Evolutionary conservation across 2,888 invertebrate species (phyloP).

Genomic region (Reticulitermes lucifugus): DNA sequence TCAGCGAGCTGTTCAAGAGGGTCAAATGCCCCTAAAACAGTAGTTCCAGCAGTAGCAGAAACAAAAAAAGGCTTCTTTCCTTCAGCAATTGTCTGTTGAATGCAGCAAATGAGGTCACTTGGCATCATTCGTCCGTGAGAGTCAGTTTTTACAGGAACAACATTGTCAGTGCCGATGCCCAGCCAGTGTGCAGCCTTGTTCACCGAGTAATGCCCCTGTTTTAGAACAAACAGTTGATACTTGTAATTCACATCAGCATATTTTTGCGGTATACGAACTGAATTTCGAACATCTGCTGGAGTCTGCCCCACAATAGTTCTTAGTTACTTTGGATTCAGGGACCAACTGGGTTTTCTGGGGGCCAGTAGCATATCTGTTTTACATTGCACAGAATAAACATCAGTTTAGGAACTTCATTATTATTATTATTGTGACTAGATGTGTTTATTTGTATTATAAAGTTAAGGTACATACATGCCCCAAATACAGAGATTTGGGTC

Average conservation of each 20-base stretch:
- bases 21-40: constrained; percentile 87
- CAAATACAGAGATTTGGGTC: too few relatives aligned
- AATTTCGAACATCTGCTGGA: too few relatives aligned
- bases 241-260: neutral
- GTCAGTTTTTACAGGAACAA: constrained; percentile 75
- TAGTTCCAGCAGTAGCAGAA: constrained; percentile 83
- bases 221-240: neutral
- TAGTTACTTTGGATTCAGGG: too few relatives aligned
- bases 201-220: constrained; percentile 83
- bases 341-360: too few relatives aligned
- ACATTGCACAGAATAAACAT: too few relatives aligned
- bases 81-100: constrained; percentile 64
- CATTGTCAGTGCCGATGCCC: constrained; percentile 84
- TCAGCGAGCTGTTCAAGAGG: constrained; percentile 75
- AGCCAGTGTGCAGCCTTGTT: constrained; percentile 85
- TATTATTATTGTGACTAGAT: too few relatives aligned
- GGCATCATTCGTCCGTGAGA: constrained; percentile 75
- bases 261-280: neutral
- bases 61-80: constrained; percentile 76
- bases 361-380: too few relatives aligned
- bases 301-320: too few relatives aligned
- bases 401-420: too few relatives aligned
- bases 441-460: too few relatives aligned
- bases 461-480: too few relatives aligned
- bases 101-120: constrained; percentile 70